Conservation (phyloP, 2,797 vertebrate species). For the Micrastur ruficollis region DNA sequence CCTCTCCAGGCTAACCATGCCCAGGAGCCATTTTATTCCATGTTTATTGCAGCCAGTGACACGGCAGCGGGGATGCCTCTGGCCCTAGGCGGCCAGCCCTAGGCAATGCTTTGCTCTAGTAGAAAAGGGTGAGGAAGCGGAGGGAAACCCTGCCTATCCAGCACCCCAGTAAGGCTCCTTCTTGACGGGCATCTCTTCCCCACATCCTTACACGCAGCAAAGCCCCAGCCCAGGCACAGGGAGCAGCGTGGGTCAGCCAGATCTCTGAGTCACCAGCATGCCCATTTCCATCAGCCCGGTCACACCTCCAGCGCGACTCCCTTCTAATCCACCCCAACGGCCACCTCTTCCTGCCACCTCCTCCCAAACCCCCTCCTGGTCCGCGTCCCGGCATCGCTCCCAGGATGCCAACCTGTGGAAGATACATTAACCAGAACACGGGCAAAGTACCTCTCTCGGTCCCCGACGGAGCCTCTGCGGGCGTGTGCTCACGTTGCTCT, state of each 20-base stretch:
- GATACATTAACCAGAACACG: neutral
- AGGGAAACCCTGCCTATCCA: neutral
- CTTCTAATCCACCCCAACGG: neutral
- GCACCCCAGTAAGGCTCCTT: neutral
- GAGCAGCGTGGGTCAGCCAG: neutral
- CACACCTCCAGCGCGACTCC: neutral
- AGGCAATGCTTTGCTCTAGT: neutral
- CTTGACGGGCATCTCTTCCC: neutral
- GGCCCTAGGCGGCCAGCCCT: neutral
- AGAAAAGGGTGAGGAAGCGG: neutral
- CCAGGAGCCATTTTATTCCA: neutral
- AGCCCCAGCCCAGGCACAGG: neutral
- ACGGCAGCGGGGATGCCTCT: neutral
- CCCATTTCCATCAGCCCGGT: neutral
- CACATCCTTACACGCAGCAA: fast-evolving
- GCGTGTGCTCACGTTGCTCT: neutral
- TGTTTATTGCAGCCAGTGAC: fast-evolving
- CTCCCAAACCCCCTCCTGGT: neutral
- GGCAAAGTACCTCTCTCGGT: neutral
- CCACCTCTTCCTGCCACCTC: neutral
- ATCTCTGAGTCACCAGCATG: neutral
- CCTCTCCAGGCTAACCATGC: neutral
- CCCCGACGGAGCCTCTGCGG: fast-evolving
- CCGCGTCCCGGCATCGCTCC: fast-evolving
- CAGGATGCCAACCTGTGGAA: neutral